Evolutionary conservation across 53 echinoderm and acorn worm species (phyloP), one percentile per base, ranked within the genome.

Genomic region (Henricia sp.): DNA sequence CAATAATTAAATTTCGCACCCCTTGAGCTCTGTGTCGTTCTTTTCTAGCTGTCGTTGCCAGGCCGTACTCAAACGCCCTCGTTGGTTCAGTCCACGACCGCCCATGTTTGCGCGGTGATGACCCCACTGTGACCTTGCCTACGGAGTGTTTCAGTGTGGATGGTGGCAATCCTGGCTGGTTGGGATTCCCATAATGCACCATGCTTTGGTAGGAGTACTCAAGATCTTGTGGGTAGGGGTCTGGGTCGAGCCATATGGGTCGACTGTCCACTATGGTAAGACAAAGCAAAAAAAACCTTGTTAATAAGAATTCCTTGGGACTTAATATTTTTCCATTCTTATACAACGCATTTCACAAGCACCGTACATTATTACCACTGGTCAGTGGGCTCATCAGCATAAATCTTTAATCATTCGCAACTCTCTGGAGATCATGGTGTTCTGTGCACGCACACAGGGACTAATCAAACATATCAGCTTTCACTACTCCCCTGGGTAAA

Each of bases 161-260:
- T 36, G 36, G 63, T 1, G 80, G 80, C 25, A 86, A 29, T 23
- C 70, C 71, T 9, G 90, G 90, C 24, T 86, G 86, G 37, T 89
- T 94, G n/a, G 97, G 97, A 65, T 92, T 97, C 55, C 88, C 94
- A 0, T 84, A 85, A 37, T 82, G 82, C 46, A 76, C 70, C 89
- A 97, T 90, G 41, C 76, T 68, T 55, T 83, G 88, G 73, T 85
- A 94, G 29, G 92, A 88, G 14, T 88, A 80, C 63, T 90, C 83
- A 1, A 92, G 34, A 73, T 97, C 97, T 41, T 70, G 66, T 19
- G 97, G 92, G 17, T 64, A 37, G 0, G 88, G 88, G 53, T 97
- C 97, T 3, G 91, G 91, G 66, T 94, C 94, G 1, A 97, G 88
- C 97, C 97, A 97, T 16, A 94, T 89, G 0, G 90, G 90, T 35